A percentile compares a stretch with the other conserved stretches of the same genome.
Conservation (phyloP, 1,140 invertebrate species). For the Leptinotarsa defecta region DNA sequence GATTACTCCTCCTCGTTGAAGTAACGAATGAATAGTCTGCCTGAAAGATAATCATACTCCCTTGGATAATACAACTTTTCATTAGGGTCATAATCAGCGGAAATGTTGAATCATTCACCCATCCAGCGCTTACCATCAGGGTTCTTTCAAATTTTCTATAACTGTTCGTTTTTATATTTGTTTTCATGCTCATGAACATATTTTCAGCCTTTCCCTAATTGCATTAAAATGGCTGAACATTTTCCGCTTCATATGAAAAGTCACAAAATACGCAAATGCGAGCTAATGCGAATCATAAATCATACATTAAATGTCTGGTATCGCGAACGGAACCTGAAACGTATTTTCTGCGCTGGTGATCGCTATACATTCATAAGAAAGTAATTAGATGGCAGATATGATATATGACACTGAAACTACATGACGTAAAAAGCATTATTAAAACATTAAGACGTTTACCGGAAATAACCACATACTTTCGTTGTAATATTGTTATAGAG, state of each 20-base stretch:
- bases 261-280: not conserved
- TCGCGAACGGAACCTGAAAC: not conserved
- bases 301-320: not conserved
- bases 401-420: not conserved
- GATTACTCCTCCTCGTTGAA: too few relatives aligned
- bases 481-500: too few relatives aligned
- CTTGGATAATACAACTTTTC: too few relatives aligned
- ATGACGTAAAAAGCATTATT: constrained; percentile 4
- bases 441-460: not conserved
- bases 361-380: constrained; percentile 6
- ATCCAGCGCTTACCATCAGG: not conserved
- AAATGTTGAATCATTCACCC: not conserved
- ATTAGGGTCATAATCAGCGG: not conserved
- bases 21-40: too few relatives aligned
- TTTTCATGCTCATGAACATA: not conserved
- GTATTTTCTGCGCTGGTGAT: not conserved
- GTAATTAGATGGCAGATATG: constrained; percentile 8
- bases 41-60: too few relatives aligned
- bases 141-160: not conserved
- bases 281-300: constrained; percentile 1
- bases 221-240: not conserved
- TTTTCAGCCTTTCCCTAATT: not conserved
- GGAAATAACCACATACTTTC: not conserved
- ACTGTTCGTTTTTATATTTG: not conserved
- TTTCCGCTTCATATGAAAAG: constrained; percentile 1